Percentiles rank a stretch among this genome's conserved stretches.
Conservation (phyloP, 2,797 vertebrate genomes). For the Gadopsis marmoratus region DNA sequence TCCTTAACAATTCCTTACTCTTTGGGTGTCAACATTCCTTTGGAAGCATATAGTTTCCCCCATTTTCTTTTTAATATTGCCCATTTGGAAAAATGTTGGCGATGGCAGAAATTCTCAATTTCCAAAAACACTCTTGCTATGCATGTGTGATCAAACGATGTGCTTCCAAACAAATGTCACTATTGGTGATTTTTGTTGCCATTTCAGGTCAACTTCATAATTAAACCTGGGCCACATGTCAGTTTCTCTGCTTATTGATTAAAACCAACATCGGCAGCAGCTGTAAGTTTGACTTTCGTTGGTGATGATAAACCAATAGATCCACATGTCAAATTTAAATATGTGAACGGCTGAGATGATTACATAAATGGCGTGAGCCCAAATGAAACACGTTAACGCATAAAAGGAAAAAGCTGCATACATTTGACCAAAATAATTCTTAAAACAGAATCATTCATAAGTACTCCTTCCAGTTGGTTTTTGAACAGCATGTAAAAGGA, state of each 20-base stretch:
- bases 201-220: conserved; percentile 38
- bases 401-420: conserved; percentile 36
- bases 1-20: conserved; percentile 89
- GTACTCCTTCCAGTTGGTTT: conserved; percentile 53
- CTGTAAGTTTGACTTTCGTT: conserved; percentile 36
- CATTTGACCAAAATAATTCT: conserved; percentile 79
- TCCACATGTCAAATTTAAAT: conserved; percentile 20
- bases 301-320: conserved; percentile 28
- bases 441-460: conserved; percentile 84
- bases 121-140: conserved; percentile 23
- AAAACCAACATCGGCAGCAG: conserved; percentile 38
- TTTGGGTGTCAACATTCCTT: conserved; percentile 91
- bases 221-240: conserved; percentile 30
- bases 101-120: conserved; percentile 23
- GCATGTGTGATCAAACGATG: conserved; percentile 44
- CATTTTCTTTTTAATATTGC: conserved; percentile 17
- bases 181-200: conserved; percentile 41
- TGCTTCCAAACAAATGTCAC: conserved; percentile 77
- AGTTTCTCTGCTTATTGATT: conserved; percentile 30
- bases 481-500: conserved; percentile 39
- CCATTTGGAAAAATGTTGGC: conserved; percentile 43
- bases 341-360: conserved; percentile 54
- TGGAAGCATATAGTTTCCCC: conserved; percentile 88
- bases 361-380: conserved; percentile 44
- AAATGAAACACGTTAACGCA: conserved; percentile 41